Evolutionary conservation across 2,888 invertebrate species (phyloP).

Genomic region (Melangyna quadrimaculata): DNA sequence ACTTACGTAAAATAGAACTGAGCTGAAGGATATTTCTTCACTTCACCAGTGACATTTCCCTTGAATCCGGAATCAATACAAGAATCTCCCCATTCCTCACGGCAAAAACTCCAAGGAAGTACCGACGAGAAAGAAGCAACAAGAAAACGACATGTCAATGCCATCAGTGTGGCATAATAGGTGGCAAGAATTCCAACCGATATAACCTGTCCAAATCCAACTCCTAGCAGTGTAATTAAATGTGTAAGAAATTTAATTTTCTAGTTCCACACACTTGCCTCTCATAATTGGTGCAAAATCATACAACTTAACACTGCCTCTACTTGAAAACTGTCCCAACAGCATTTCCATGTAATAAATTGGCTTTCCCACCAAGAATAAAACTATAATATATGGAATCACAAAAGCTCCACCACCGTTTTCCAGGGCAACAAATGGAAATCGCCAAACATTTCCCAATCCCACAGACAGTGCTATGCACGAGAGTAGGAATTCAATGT

Average conservation of each 20-base stretch:
- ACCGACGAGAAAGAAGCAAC: constrained; percentile 83
- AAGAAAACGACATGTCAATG: constrained; percentile 85
- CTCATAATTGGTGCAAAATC: constrained; percentile 86
- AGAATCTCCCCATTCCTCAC: constrained; percentile 82
- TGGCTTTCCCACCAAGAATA: constrained; percentile 85
- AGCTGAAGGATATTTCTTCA: constrained; percentile 77
- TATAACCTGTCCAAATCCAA: constrained; percentile 83
- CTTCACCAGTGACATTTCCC: constrained; percentile 18
- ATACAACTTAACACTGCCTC: constrained; percentile 86
- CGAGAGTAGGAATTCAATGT: constrained; percentile 85
- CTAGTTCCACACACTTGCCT: constrained; percentile 81
- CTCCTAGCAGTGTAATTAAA: constrained; percentile 78
- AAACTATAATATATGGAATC: constrained; percentile 85
- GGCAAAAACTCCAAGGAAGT: constrained; percentile 85
- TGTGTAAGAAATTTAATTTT: not conserved
- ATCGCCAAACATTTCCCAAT: constrained; percentile 86
- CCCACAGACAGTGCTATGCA: constrained; percentile 84
- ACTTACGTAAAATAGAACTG: constrained; percentile 81
- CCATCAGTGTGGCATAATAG: constrained; percentile 87
- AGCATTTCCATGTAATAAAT: constrained; percentile 88
- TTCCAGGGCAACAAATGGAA: constrained; percentile 85
- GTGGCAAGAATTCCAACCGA: constrained; percentile 83
- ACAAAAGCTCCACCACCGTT: constrained; percentile 87
- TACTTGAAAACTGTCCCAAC: constrained; percentile 87
- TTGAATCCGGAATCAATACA: constrained; percentile 77